Percentiles rank a stretch among this genome's conserved stretches.
Evolutionary conservation across 2,888 invertebrate genomes (phyloP).

Genomic region (Drosophila anomalata): DNA sequence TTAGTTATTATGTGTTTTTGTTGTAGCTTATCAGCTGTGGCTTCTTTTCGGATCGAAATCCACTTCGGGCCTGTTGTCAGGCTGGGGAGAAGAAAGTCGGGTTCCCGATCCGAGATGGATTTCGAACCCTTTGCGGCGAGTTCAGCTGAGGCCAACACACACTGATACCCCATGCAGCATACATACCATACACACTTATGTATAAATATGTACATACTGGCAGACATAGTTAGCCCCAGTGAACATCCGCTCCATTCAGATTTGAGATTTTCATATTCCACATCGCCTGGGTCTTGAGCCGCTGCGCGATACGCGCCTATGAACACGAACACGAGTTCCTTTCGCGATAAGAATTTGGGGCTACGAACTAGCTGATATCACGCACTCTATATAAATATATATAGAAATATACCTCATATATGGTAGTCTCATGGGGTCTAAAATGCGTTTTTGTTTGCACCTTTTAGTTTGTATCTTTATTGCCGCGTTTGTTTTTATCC

Average conservation of each 20-base stretch:
- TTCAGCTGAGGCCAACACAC: conserved; percentile 71
- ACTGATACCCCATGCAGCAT: conserved; percentile 43
- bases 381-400: conserved; percentile 29
- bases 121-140: conserved; percentile 70
- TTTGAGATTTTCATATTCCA: conserved; percentile 54
- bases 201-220: conserved; percentile 35
- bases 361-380: conserved; percentile 68
- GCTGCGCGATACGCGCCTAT: conserved; percentile 61
- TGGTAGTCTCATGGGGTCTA: conserved; percentile 9
- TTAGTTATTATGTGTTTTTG: conserved; percentile 8
- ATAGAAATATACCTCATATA: background rate
- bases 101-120: conserved; percentile 28
- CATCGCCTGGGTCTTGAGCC: conserved; percentile 34
- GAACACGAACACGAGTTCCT: conserved; percentile 75
- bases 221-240: conserved; percentile 34
- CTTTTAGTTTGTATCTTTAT: conserved; percentile 77
- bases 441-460: conserved; percentile 64
- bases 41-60: conserved; percentile 36
- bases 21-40: conserved; percentile 32
- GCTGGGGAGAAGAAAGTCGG: conserved; percentile 46
- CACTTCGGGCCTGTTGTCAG: conserved; percentile 39
- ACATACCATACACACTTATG: conserved; percentile 11
- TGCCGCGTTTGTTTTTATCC: conserved; percentile 74
- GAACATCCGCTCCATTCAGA: conserved; percentile 78
- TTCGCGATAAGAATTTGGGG: conserved; percentile 82